Evolutionary conservation across 2,888 invertebrate species (phyloP), one percentile per base, ranked within the genome.

Genomic region (Fabriciana adippe): DNA sequence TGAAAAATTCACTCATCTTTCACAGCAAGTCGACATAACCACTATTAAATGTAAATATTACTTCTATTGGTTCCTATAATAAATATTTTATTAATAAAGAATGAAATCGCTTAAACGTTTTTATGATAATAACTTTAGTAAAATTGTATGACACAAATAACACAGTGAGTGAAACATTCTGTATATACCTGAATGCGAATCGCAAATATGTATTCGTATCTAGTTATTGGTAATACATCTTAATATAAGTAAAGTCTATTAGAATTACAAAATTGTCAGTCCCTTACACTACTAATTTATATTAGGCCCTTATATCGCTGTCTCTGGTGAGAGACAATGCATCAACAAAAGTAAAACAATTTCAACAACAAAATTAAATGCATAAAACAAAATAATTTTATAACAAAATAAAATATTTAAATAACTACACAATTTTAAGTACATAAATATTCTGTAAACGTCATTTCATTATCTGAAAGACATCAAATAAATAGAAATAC

Each of bases 271-370:
- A 56, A 56, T 64, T 31, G 35, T 61, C 64, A 69, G 69, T 69
- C 67, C 53, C 66, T 71, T 72, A 69, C 4, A 66, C 50, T 41
- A 41, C 62, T 70, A 69, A 71, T 71, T 73, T 71, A 71, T 65
- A 55, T 71, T 72, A 73, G 72, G 72, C 73, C 72, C 64, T 61
- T 55, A 67, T 45, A 54, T 59, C 41, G 54, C 41, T 35, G 16
- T 54, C 51, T 61, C 54, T 31, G 48, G 48, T 18, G 35, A 41
- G 61, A 66, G 66, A 55, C 60, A 55, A 41, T 55, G 21, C 55
- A 35, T 21, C 16, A 66, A 55, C 35, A 16, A 53, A 59, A 51
- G n/a, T 54, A n/a, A 59, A 65, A 59, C 51, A 59, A 64, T 31
- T 47, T 53, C 57, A 65, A 65, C 65, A 65, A 54, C 14, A 21